phyloP scores from a whole-genome alignment of 1,140 invertebrate genomes.

The Stegodyphus dumicola region DNA sequence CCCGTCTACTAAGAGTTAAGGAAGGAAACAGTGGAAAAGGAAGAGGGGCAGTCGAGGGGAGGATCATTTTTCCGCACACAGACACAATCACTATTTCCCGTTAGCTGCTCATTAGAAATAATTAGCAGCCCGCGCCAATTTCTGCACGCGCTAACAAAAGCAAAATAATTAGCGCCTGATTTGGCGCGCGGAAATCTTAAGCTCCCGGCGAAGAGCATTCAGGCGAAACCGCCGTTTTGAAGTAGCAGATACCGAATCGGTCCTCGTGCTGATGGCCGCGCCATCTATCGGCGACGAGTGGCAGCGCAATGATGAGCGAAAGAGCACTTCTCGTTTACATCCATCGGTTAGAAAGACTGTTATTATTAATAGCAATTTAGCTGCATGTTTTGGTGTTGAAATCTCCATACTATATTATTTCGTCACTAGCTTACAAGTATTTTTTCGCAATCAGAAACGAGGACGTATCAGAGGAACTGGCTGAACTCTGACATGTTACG shows the following conservation, averaged over 20 bases:
- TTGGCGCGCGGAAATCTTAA: conserved; percentile 33
- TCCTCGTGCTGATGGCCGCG: background rate
- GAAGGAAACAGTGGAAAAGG: background rate
- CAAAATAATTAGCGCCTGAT: conserved; percentile 49
- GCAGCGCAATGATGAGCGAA: too few relatives aligned
- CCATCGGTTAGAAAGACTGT: too few relatives aligned
- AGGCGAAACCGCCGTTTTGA: background rate
- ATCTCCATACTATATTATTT: too few relatives aligned
- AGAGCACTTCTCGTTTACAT: too few relatives aligned
- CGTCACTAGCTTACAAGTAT: too few relatives aligned
- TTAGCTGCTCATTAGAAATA: conserved; percentile 52
- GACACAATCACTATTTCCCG: conserved; percentile 47
- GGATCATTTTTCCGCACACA: conserved; percentile 38
- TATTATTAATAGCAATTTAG: too few relatives aligned
- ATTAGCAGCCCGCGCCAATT: conserved; percentile 44
- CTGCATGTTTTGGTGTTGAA: too few relatives aligned
- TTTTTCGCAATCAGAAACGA: too few relatives aligned
- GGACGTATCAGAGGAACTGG: too few relatives aligned
- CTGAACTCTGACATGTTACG: too few relatives aligned
- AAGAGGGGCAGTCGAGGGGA: conserved; percentile 2
- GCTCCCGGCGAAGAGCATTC: background rate
- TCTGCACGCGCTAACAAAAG: conserved; percentile 37
- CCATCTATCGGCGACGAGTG: conserved; percentile 19
- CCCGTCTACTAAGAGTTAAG: background rate
- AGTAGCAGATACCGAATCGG: too few relatives aligned